Percentiles rank a stretch among this genome's conserved stretches.
phyloP scores from a whole-genome alignment of 2,888 invertebrate genomes.

The Drosophila kokeensis region DNA sequence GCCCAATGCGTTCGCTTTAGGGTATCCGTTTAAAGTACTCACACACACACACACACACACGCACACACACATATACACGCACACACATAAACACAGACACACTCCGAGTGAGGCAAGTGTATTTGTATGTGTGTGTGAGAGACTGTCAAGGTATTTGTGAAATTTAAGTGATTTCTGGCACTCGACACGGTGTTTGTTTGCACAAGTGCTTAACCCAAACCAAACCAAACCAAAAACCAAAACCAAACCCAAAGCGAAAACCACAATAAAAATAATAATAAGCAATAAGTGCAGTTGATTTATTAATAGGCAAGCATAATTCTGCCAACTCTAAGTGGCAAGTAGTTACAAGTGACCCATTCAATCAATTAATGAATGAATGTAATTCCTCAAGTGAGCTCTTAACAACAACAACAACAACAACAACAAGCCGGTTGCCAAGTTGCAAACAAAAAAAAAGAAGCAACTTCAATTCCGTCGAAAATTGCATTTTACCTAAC shows the following conservation, averaged over 20 bases:
- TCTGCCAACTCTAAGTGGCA: slow-evolving; percentile 6
- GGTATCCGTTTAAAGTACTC: slow-evolving; percentile 69
- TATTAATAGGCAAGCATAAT: slow-evolving; percentile 33
- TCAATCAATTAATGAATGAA: slow-evolving; percentile 3
- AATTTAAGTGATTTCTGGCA: slow-evolving; percentile 44
- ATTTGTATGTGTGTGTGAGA: slow-evolving; percentile 3
- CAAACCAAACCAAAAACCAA: slow-evolving; percentile 21
- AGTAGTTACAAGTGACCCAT: slow-evolving; percentile 1
- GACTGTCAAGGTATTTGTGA: slow-evolving; percentile 48
- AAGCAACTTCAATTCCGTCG: slow-evolving; percentile 4
- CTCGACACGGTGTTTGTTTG: slow-evolving; percentile 20
- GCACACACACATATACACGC: neutral
- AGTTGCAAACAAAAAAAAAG: neutral
- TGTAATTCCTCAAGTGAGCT: neutral
- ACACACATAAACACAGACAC: slow-evolving; percentile 15
- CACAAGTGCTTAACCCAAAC: slow-evolving; percentile 33
- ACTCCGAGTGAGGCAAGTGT: slow-evolving; percentile 19
- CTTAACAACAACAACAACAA: slow-evolving; percentile 2
- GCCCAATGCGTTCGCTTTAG: slow-evolving; percentile 74
- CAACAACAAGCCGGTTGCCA: slow-evolving; percentile 3
- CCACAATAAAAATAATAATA: slow-evolving; percentile 2
- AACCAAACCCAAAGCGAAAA: neutral
- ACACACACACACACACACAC: slow-evolving; percentile 33
- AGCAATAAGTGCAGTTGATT: slow-evolving; percentile 47
- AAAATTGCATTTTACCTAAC: slow-evolving; percentile 34